Conservation (phyloP, 30 jellyfish, hydroid and myxozoan species). For the Sanderia malayensis region DNA sequence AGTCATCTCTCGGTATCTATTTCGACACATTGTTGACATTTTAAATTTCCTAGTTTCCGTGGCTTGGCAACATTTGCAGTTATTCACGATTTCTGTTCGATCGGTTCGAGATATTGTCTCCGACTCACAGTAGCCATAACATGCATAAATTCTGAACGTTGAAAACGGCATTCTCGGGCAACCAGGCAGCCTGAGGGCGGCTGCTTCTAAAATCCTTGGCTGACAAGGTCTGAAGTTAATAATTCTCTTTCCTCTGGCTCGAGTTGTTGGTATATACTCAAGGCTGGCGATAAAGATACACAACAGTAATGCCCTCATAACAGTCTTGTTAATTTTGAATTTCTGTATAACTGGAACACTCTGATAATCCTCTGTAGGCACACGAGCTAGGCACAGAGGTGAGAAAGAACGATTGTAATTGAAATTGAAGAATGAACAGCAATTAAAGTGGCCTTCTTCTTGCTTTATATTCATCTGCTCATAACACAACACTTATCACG, state of each 20-base stretch:
- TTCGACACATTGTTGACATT: neutral
- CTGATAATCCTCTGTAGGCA: neutral
- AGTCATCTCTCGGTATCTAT: neutral
- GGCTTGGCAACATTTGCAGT: constrained; percentile 49
- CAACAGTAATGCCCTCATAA: constrained; percentile 42
- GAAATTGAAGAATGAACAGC: neutral
- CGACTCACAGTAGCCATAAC: constrained; percentile 56
- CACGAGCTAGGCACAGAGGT: neutral
- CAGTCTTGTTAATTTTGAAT: constrained; percentile 26
- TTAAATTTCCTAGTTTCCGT: constrained; percentile 1
- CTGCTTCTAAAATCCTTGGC: constrained; percentile 11
- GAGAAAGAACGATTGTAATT: neutral
- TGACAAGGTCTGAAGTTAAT: constrained; percentile 34
- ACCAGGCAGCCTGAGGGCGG: constrained; percentile 26
- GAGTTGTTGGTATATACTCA: constrained; percentile 34
- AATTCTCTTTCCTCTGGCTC: constrained; percentile 51
- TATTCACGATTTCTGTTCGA: constrained; percentile 16
- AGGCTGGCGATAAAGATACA: constrained; percentile 25
- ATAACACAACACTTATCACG: neutral
- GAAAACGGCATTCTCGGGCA: constrained; percentile 10
- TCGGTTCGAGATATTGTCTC: constrained; percentile 44
- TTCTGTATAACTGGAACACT: neutral
- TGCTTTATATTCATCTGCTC: neutral
- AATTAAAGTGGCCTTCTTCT: neutral
- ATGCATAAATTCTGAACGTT: constrained; percentile 9